A percentile compares a stretch with the other conserved stretches of the same genome.
Evolutionary conservation across 2,888 invertebrate species (phyloP).

Genomic region (Troilus luridus): DNA sequence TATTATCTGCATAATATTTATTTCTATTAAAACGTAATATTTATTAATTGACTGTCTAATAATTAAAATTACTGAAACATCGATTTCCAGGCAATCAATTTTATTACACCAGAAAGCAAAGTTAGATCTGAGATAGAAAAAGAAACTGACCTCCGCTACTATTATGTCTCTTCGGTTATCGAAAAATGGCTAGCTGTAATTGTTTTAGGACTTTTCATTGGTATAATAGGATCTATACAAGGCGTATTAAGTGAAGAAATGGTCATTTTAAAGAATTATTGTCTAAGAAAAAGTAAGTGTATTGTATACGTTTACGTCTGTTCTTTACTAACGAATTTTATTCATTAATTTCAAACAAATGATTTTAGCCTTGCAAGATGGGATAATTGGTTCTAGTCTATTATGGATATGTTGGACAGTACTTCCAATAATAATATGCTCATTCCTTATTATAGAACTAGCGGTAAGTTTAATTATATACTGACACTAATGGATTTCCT

Average conservation of each 20-base stretch:
- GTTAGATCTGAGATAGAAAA: background rate
- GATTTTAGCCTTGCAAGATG: background rate
- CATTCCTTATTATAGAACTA: background rate
- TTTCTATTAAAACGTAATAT: too few species aligned
- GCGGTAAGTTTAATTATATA: slow-evolving; percentile 6
- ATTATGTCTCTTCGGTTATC: background rate
- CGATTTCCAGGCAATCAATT: slow-evolving; percentile 17
- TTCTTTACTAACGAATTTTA: background rate
- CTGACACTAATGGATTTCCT: background rate
- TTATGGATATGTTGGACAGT: slow-evolving; percentile 13
- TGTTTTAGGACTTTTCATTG: slow-evolving; percentile 29
- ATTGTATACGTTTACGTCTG: background rate
- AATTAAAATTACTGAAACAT: background rate
- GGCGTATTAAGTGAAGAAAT: background rate
- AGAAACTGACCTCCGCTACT: background rate
- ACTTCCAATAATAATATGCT: background rate
- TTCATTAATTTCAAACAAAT: background rate
- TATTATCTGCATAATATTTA: too few species aligned
- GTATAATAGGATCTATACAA: background rate
- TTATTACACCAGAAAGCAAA: background rate
- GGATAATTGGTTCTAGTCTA: background rate
- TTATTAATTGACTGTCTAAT: too few species aligned
- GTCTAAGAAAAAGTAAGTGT: background rate
- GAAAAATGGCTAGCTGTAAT: slow-evolving; percentile 48
- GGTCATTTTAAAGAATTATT: background rate